Evolutionary conservation across 2,797 vertebrate species (phyloP).

Genomic region (Premnoplex brunnescens): DNA sequence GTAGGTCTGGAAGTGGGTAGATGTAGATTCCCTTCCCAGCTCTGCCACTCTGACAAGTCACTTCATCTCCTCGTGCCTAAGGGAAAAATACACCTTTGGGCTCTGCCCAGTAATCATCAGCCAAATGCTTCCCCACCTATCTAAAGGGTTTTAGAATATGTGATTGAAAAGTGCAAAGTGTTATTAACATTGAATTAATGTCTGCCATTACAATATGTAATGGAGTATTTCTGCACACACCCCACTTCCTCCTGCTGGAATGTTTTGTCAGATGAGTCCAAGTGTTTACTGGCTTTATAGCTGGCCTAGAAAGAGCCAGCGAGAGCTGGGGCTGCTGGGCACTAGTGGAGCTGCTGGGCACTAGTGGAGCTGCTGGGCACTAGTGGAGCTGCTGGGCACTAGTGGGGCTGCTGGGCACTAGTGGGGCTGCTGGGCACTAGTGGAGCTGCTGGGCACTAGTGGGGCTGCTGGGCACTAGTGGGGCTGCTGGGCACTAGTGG

Average conservation of each 20-base stretch:
- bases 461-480: not conserved
- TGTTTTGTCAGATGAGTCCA: constrained; percentile 48
- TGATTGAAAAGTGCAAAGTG: constrained; percentile 63
- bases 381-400: too few relatives aligned
- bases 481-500: not conserved
- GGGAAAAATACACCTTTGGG: constrained; percentile 51
- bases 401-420: not conserved
- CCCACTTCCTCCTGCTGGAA: constrained; percentile 43
- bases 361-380: not conserved
- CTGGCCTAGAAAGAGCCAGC: not conserved
- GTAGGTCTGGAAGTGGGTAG: constrained; percentile 37
- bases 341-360: not conserved
- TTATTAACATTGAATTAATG: constrained; percentile 67
- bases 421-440: not conserved
- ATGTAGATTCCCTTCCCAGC: constrained; percentile 33
- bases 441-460: too few relatives aligned
- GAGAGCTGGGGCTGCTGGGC: not conserved
- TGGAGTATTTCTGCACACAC: constrained; percentile 50
- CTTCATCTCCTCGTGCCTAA: constrained; percentile 45
- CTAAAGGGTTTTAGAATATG: constrained; percentile 48
- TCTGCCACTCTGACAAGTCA: constrained; percentile 54
- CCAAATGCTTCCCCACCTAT: constrained; percentile 61
- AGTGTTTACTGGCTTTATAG: constrained; percentile 43
- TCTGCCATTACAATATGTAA: constrained; percentile 66
- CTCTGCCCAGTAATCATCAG: constrained; percentile 57